Base-by-base conservation (phyloP, 2,888 invertebrate genomes). In the Gonocerus acuteangulatus region DNA sequence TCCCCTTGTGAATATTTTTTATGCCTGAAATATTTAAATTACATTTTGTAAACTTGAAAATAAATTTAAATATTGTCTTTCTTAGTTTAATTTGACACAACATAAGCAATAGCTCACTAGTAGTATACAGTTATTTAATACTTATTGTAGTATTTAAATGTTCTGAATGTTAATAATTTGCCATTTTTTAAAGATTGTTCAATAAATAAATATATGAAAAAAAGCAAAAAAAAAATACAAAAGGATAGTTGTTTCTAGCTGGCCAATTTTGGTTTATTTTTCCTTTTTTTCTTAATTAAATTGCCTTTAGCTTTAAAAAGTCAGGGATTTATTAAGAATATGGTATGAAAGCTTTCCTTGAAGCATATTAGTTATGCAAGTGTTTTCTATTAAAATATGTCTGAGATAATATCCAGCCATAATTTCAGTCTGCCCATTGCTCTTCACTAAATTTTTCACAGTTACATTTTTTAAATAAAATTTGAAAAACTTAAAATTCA, bases 1-100 rank as follows among this genome's bases (percentile, higher is more conserved):
- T 54, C 48, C 60, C 52, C 60, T 44, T 62, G 62, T 62, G 60
- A 56, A 62, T 62, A 58, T 62, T 62, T 62, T 52, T 62, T 60
- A 62, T 59, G 62, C 59, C 62, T 62, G 52, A 42, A 54, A 56
- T 56, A 34, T 54, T 56, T 47, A 47, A 47, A 47, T 18, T 47
- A 56, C 32, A 56, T 56, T 56, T 56, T 56, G 32, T 56, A 56
- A 56, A 42, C 27, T 56, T 19, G 56, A 44, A 36, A 54, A 56
- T 56, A 56, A 44, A 45, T 56, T 45, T 45, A 44, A 45, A 44
- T 56, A 56, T 56, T 11, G 56, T 56, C 56, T 56, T 56, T 56
- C 56, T 56, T 56, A 56, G 56, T 56, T 56, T 56, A 42, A 56
- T 56, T 56, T 56, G 21, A 45, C 56, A 56, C 56, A 23, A 44